These are phyloP conservation scores for Barypeithes pellucidus DNA, from an alignment of 2,888 invertebrate species.

Conservation along the genomic window DNA sequence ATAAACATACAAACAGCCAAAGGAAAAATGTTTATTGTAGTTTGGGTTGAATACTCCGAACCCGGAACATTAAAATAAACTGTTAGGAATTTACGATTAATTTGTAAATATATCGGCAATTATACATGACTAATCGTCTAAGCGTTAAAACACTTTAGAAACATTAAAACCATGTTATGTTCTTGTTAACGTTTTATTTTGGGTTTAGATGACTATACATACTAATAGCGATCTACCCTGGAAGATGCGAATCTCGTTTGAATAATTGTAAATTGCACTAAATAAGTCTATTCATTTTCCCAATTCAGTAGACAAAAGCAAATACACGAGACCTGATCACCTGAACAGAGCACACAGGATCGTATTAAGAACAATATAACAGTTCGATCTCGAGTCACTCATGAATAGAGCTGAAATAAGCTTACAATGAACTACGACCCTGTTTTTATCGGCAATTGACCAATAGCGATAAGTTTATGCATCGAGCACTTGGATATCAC, in stretches of 20 bases:
- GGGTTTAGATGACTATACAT: slow-evolving; percentile 5
- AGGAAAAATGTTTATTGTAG: slow-evolving; percentile 48
- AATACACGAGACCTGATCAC: too few species aligned
- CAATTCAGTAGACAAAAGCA: too few species aligned
- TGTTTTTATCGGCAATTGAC: too few species aligned
- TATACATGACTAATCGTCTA: slow-evolving; percentile 32
- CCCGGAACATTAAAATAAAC: slow-evolving; percentile 42
- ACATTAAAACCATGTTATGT: slow-evolving; percentile 20
- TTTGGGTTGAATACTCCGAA: slow-evolving; percentile 26
- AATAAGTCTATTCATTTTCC: too few species aligned
- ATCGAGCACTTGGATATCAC: too few species aligned
- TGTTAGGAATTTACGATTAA: slow-evolving; percentile 37
- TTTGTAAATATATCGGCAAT: slow-evolving; percentile 41
- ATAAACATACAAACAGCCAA: slow-evolving; percentile 14
- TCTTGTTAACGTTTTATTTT: slow-evolving; percentile 27
- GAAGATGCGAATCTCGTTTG: slow-evolving; percentile 15
- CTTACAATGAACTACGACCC: too few species aligned
- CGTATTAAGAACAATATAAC: too few species aligned
- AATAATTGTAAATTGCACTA: too few species aligned
- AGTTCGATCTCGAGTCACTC: too few species aligned
- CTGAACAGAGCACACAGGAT: too few species aligned
- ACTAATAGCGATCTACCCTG: slow-evolving; percentile 9
- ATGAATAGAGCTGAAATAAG: too few species aligned
- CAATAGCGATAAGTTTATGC: too few species aligned
- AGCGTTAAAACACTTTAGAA: slow-evolving; percentile 10